Evolutionary conservation across 2,113 vertebrate genomes (phyloP).

Genomic region (Sturnira hondurensis): DNA sequence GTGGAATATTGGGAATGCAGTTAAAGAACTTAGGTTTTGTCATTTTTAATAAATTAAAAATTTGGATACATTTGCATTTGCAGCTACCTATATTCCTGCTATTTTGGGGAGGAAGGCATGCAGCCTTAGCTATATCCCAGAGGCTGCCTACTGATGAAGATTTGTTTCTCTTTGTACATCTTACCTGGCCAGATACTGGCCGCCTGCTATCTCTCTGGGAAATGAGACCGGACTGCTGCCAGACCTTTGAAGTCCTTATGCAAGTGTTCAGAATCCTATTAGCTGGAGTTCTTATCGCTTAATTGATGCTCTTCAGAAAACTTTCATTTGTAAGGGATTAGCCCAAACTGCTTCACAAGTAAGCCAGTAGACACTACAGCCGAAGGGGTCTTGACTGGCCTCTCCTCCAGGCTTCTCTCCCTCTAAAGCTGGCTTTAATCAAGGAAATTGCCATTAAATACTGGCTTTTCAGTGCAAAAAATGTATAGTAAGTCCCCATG

Average conservation of each 20-base stretch:
- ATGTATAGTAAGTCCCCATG: neutral
- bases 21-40: neutral
- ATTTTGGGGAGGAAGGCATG: neutral
- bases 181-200: neutral
- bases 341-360: neutral
- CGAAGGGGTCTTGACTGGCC: neutral
- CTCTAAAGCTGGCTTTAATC: neutral
- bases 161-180: neutral
- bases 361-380: neutral
- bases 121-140: neutral
- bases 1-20: neutral
- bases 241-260: slow-evolving; percentile 24
- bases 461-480: neutral
- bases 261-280: neutral
- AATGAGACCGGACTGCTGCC: neutral
- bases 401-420: neutral
- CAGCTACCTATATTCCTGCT: neutral
- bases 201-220: neutral
- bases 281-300: slow-evolving; percentile 12
- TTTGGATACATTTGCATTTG: neutral
- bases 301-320: slow-evolving; percentile 9
- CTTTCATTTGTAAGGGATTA: neutral
- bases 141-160: neutral
- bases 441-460: neutral
- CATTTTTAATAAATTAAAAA: neutral